Evolutionary conservation across 92 coral and sea anemone species (phyloP).

Genomic region (Zoanthus sansibaricus): DNA sequence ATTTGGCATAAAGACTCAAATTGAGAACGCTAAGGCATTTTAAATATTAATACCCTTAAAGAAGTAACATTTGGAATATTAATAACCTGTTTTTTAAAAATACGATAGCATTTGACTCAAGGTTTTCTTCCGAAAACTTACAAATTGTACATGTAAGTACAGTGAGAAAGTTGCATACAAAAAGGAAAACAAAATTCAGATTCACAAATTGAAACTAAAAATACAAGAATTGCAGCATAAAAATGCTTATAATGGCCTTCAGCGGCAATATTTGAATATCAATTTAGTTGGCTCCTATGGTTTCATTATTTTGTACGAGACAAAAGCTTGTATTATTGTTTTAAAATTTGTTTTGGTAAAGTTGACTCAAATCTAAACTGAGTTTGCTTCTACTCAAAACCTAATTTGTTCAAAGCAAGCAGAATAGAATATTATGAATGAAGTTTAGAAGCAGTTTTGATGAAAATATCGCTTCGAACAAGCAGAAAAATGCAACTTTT

Average conservation of each 20-base stretch:
- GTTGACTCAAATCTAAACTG: neutral
- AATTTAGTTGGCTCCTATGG: too few relatives aligned
- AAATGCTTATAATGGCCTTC: too few relatives aligned
- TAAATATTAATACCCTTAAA: too few relatives aligned
- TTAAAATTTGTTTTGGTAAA: neutral
- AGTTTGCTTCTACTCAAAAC: neutral
- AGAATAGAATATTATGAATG: neutral
- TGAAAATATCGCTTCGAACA: neutral
- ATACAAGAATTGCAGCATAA: neutral
- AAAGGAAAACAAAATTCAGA: neutral
- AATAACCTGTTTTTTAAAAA: too few relatives aligned
- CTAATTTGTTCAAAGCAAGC: neutral
- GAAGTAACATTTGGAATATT: too few relatives aligned
- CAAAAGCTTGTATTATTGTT: neutral
- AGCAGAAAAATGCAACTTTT: neutral
- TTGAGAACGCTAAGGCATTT: too few relatives aligned
- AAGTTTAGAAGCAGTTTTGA: neutral
- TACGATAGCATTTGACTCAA: neutral
- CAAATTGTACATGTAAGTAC: too few relatives aligned
- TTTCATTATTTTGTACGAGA: too few relatives aligned
- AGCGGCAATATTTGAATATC: too few relatives aligned
- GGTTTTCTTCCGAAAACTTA: neutral
- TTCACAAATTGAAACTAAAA: neutral
- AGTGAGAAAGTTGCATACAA: neutral
- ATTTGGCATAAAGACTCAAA: too few relatives aligned